Conservation (phyloP, 2,113 vertebrate species). For the Buteo buteo region DNA sequence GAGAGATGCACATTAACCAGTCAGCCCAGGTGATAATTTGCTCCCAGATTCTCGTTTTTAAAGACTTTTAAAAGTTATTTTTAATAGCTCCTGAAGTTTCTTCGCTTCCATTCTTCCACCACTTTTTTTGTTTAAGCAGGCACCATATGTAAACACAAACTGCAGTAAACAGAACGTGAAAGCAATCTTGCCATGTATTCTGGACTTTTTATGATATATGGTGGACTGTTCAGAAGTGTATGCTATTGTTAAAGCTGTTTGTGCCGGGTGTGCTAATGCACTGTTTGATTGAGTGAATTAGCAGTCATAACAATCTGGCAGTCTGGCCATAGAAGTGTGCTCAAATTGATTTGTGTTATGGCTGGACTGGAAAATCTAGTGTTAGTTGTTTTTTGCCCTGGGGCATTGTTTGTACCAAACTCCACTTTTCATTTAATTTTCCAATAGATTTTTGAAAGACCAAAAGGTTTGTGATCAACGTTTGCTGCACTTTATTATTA, state of each 20-base stretch:
- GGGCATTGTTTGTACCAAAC: slow-evolving; percentile 77
- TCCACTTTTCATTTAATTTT: slow-evolving; percentile 79
- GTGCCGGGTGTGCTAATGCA: slow-evolving; percentile 75
- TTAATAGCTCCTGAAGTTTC: slow-evolving; percentile 43
- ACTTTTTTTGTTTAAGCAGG: background rate
- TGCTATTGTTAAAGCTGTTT: slow-evolving; percentile 71
- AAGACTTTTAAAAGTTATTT: slow-evolving; percentile 56
- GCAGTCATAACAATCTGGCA: slow-evolving; percentile 81
- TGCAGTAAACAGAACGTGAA: slow-evolving; percentile 1
- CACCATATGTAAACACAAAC: slow-evolving; percentile 12
- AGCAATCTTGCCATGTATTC: slow-evolving; percentile 18
- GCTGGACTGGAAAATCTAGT: slow-evolving; percentile 79
- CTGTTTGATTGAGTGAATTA: slow-evolving; percentile 80
- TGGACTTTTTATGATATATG: slow-evolving; percentile 49
- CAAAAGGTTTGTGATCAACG: slow-evolving; percentile 74
- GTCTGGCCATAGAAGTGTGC: slow-evolving; percentile 76
- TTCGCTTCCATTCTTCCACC: background rate
- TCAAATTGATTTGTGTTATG: slow-evolving; percentile 79
- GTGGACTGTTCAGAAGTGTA: slow-evolving; percentile 59
- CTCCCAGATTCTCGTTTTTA: slow-evolving; percentile 24
- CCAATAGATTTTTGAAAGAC: slow-evolving; percentile 74
- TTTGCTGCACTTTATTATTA: slow-evolving; percentile 72
- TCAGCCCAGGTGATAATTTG: slow-evolving; percentile 9
- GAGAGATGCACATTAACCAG: slow-evolving; percentile 14
- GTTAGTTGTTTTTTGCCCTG: slow-evolving; percentile 79